These are phyloP conservation scores for Oxyruncus cristatus DNA, from an alignment of 2,113 vertebrate genomes.

Conservation along the genomic window DNA sequence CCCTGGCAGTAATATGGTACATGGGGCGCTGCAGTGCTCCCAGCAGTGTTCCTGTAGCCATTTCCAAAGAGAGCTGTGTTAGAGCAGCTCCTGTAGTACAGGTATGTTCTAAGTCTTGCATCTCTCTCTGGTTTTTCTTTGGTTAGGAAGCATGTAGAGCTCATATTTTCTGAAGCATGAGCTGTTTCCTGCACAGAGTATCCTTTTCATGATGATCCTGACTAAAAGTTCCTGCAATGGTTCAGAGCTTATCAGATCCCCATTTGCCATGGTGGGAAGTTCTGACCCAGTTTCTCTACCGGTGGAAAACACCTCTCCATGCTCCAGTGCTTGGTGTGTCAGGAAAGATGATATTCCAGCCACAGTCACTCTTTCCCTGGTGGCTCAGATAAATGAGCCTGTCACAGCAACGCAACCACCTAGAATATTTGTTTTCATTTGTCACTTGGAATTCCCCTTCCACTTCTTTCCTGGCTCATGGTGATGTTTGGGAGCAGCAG, in stretches of 20 bases:
- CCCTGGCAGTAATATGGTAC: background rate
- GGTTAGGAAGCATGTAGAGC: background rate
- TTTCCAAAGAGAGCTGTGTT: background rate
- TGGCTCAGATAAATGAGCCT: constrained; percentile 21
- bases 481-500: background rate
- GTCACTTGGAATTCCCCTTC: constrained; percentile 8
- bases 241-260: background rate
- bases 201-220: background rate
- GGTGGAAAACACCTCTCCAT: background rate
- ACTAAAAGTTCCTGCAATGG: background rate
- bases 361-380: background rate
- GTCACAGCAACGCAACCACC: background rate
- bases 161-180: background rate
- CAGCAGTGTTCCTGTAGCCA: background rate
- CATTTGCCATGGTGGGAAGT: background rate
- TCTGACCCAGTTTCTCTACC: constrained; percentile 25
- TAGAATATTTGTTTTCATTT: constrained; percentile 41
- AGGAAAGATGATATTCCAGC: constrained; percentile 34
- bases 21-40: background rate
- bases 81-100: background rate
- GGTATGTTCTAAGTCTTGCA: background rate
- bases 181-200: background rate
- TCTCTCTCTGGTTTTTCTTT: background rate
- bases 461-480: background rate
- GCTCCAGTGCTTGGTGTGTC: constrained; percentile 9